phyloP scores from a whole-genome alignment of 2,888 invertebrate species.

The Alcis repandata region DNA sequence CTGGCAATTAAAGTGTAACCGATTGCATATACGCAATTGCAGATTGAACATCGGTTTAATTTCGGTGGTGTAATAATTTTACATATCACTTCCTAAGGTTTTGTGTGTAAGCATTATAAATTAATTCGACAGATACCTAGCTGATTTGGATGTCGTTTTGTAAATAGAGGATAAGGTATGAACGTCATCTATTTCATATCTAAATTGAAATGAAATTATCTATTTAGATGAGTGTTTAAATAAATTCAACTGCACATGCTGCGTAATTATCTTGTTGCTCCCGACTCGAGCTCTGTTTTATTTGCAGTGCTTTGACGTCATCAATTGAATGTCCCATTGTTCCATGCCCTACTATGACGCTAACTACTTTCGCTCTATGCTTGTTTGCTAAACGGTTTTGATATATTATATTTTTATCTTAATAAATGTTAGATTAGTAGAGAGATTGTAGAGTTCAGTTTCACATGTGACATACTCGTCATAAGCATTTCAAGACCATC shows the following conservation, averaged over 20 bases:
- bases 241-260: constrained; percentile 2
- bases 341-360: constrained; percentile 14
- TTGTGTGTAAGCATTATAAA: not conserved
- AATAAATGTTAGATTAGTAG: not conserved
- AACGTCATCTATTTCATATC: too few relatives aligned
- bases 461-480: too few relatives aligned
- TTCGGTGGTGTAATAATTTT: not conserved
- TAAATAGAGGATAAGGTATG: too few relatives aligned
- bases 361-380: constrained; percentile 41
- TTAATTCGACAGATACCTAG: not conserved
- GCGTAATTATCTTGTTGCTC: constrained; percentile 18
- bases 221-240: not conserved
- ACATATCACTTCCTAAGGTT: not conserved
- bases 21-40: constrained; percentile 25
- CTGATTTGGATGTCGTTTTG: not conserved
- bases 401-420: not conserved
- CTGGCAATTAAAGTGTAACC: constrained; percentile 22
- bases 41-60: constrained; percentile 2
- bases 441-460: too few relatives aligned
- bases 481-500: too few relatives aligned
- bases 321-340: constrained; percentile 39
- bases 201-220: not conserved
- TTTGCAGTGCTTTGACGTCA: constrained; percentile 44
- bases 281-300: constrained; percentile 20
- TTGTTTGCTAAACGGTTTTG: constrained; percentile 10